Base-by-base conservation (phyloP, 2,888 invertebrate genomes). In the Parnassius mnemosyne region DNA sequence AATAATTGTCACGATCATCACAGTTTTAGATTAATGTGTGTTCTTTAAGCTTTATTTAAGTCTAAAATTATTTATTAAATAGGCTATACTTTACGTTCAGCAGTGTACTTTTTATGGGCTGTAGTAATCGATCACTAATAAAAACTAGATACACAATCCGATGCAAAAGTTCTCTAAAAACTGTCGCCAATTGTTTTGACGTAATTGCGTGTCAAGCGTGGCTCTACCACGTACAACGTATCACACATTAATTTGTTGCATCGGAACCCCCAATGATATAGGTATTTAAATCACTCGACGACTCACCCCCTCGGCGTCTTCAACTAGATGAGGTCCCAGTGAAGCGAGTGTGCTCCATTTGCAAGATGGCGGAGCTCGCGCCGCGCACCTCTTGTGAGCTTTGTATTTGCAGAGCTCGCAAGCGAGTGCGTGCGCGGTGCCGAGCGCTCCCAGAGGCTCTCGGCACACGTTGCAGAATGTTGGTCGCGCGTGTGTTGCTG, bases 401-500 rank as follows among this genome's bases (percentile, higher is more conserved):
- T 99, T 98, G 87, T 97, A 97, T 92, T 99, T 99, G 93, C 99
- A 99, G 47, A 99, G 96, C 89, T 98, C 98, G 87, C 99, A 99
- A 70, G 98, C 98, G 46, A 98, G 94, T 49, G 98, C 98, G 83
- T 98, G 98, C 68, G 98, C 98, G 1, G 98, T 98, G 71, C 90
- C 91, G 51, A 98, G 97, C 56, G 98, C 98, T 82, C 93, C 96
- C 53, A 99, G 93, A 16, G 97, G 97, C 80, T 99, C 98, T 64
- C 97, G 93, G 84, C 99, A 99, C 51, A 99, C 97, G 87, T 99
- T 99, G 92, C 99, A 99, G 88, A 98, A 98, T 0, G 98, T 98
- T 52, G 98, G 98, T 58, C 98, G 93, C 0, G 98, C 98, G 88
- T 98, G 98, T 1, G 96, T 97, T 16, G 98, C 97, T 10, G 97